Base-by-base conservation (phyloP, 2,888 invertebrate species). In the Limenitis camilla region DNA sequence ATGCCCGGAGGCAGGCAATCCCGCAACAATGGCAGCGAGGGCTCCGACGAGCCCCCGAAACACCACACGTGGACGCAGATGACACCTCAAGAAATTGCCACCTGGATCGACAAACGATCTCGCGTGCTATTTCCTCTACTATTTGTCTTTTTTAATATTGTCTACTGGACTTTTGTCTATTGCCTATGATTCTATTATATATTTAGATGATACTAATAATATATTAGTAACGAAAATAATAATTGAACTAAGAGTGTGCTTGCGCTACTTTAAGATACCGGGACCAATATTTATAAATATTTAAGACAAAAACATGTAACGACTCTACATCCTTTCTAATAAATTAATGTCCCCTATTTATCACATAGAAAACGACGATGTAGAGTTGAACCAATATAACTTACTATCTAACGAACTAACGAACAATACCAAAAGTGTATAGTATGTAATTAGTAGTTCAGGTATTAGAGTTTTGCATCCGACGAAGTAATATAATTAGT, bases 81-180 rank as follows among this genome's bases (percentile, higher is more conserved):
- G 92, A 95, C 95, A 1, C 95, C 96, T 0, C 95, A 95, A 67
- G 93, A 96, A 77, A 94, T 96, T 52, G 93, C 96, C 59, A 93
- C 92, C 48, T 96, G 95, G 94, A 95, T 96, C 61, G 96, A 96
- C 81, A 92, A 90, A 61, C 81, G 95, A 50, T 93, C 95, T 29
- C 89, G 96, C 47, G 81, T 94, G 35, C 87, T 93, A 2, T 96
- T 96, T 74, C 96, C 96, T 0, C 74, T 92, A 4, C 87, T 93
- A 7, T 96, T 96, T 71, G 68, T 95, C 10, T 89, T 93, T 53
- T 96, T 96, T 77, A 96, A 96, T 69, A 85, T 91, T 43, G 85
- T 94, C 51, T 94, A 94, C 68, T 94, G 94, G 93, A 92, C 93
- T 44, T 93, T 93, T 63, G 92, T 93, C 44, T 93, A 90, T 68